These are phyloP conservation scores for Rhinichthys osculus DNA, from an alignment of 2,797 vertebrate genomes.

Conservation along the genomic window DNA sequence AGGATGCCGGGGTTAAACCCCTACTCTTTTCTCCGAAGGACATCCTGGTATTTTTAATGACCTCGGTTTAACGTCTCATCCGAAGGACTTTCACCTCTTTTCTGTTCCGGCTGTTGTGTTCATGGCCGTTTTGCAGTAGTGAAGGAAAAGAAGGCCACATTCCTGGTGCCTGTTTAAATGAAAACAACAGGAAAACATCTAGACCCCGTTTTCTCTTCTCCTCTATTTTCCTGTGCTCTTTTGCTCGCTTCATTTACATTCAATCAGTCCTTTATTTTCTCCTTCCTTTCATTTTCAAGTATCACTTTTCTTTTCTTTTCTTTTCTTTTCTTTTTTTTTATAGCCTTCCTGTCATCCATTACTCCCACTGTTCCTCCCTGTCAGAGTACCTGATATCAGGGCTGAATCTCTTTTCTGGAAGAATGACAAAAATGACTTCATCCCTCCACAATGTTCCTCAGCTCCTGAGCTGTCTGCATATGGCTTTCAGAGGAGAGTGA, in stretches of 20 bases:
- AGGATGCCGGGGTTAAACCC: too few species aligned
- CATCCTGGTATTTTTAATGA: too few species aligned
- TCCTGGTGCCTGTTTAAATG: conserved; percentile 49
- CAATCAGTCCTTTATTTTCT: conserved; percentile 45
- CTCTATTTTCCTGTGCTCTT: not conserved
- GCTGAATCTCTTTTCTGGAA: conserved; percentile 51
- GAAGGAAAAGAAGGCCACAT: conserved; percentile 63
- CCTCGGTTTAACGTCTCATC: too few species aligned
- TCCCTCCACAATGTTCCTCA: conserved; percentile 51
- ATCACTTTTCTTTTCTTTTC: conserved; percentile 19
- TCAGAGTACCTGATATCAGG: conserved; percentile 55
- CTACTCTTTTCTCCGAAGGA: too few species aligned
- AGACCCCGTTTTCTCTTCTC: not conserved
- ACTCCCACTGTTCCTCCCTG: conserved; percentile 15
- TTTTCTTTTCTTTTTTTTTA: conserved; percentile 1
- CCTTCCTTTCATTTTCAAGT: conserved; percentile 17
- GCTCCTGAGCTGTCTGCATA: conserved; percentile 36
- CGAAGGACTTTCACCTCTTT: not conserved
- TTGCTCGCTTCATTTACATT: conserved; percentile 31
- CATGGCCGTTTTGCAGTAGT: conserved; percentile 40
- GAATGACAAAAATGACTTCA: conserved; percentile 57
- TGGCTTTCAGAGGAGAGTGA: conserved; percentile 12
- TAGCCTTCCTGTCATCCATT: conserved; percentile 6
- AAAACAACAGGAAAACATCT: conserved; percentile 34
- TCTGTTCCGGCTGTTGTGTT: conserved; percentile 28